Percentiles rank a stretch among this genome's conserved stretches.
Evolutionary conservation across 1,140 invertebrate genomes (phyloP).

Genomic region (Ruditapes philippinarum): DNA sequence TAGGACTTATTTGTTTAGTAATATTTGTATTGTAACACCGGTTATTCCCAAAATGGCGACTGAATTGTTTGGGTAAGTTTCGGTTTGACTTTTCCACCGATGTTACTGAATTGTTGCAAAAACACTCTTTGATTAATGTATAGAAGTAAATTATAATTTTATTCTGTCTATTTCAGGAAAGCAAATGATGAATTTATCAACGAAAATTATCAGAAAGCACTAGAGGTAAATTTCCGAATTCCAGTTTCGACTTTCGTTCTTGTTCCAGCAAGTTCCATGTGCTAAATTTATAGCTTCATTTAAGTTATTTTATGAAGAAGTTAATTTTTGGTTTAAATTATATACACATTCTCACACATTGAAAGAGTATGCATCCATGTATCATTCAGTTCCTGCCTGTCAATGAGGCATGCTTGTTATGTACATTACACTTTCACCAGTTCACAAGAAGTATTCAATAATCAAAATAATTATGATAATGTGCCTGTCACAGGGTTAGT

Average conservation of each 20-base stretch:
- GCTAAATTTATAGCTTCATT: too few relatives aligned
- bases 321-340: too few relatives aligned
- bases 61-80: constrained; percentile 72
- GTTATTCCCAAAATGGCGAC: constrained; percentile 67
- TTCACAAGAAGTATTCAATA: background rate
- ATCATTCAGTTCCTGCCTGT: too few relatives aligned
- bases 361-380: too few relatives aligned
- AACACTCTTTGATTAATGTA: background rate
- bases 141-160: background rate
- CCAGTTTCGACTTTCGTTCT: background rate
- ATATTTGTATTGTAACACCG: constrained; percentile 2
- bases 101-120: background rate
- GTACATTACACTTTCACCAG: background rate
- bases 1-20: background rate
- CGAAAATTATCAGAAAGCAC: constrained; percentile 82
- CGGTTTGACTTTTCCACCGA: background rate
- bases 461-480: too few relatives aligned
- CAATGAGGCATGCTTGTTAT: background rate
- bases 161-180: constrained; percentile 76
- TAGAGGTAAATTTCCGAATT: constrained; percentile 74
- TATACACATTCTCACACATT: too few relatives aligned
- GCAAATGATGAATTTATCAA: constrained; percentile 83
- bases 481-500: too few relatives aligned
- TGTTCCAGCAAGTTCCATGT: constrained; percentile 48
- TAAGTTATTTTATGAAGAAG: too few relatives aligned